These are phyloP conservation scores for Orchesella flavescens DNA, from an alignment of 2,888 invertebrate genomes.

Conservation along the genomic window DNA sequence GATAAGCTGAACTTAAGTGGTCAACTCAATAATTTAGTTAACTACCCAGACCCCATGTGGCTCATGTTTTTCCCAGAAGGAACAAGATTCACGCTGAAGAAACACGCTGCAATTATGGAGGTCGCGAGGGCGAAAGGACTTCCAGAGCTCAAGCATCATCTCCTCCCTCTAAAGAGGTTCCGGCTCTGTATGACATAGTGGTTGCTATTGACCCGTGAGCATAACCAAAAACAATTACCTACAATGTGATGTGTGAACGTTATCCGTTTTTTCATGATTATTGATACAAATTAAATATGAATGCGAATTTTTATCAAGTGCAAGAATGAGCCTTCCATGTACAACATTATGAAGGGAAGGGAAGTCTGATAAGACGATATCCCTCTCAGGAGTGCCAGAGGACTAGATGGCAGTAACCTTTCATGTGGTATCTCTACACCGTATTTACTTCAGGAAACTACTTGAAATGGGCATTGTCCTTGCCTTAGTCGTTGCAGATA, in stretches of 20 bases:
- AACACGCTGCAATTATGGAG: slow-evolving; percentile 89
- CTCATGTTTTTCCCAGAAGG: slow-evolving; percentile 93
- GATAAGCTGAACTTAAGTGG: slow-evolving; percentile 87
- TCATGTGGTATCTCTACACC: slow-evolving; percentile 81
- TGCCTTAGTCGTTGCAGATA: slow-evolving; percentile 85
- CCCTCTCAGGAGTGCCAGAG: slow-evolving; percentile 86
- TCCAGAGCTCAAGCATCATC: slow-evolving; percentile 88
- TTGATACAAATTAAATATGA: not conserved
- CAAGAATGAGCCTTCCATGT: slow-evolving; percentile 66
- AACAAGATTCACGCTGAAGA: slow-evolving; percentile 89
- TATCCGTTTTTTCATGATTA: not conserved
- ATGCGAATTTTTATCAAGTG: slow-evolving; percentile 18
- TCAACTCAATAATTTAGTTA: slow-evolving; percentile 86
- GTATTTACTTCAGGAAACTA: slow-evolving; percentile 84
- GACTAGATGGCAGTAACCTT: slow-evolving; percentile 84
- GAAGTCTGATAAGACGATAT: slow-evolving; percentile 84
- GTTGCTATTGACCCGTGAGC: slow-evolving; percentile 73
- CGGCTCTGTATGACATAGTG: slow-evolving; percentile 87
- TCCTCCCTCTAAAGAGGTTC: slow-evolving; percentile 86
- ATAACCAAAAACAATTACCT: slow-evolving; percentile 18
- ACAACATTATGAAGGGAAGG: slow-evolving; percentile 77
- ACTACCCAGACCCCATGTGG: slow-evolving; percentile 94
- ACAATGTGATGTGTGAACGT: too few relatives aligned
- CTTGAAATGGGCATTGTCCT: slow-evolving; percentile 80
- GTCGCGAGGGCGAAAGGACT: too few relatives aligned